phyloP scores from a whole-genome alignment of 2,113 vertebrate species.

The Urocitellus parryii region DNA sequence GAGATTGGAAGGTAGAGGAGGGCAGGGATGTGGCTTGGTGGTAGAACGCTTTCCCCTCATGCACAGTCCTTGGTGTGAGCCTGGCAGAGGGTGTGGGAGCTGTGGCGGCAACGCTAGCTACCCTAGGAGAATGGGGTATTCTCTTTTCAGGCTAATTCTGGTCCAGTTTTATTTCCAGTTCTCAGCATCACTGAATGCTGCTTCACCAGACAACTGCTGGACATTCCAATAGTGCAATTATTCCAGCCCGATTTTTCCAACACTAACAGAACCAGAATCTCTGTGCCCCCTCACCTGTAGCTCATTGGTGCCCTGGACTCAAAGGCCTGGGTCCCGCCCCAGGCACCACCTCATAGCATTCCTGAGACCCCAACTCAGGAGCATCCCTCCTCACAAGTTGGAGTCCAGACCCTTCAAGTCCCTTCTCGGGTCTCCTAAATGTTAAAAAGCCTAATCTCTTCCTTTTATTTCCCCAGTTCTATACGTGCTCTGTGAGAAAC shows the following conservation, averaged over 20 bases:
- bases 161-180: neutral
- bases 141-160: neutral
- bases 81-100: too few species aligned
- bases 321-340: neutral
- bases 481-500: neutral
- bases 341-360: neutral
- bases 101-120: too few species aligned
- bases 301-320: too few species aligned
- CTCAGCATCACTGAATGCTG: neutral
- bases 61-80: neutral
- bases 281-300: neutral
- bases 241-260: neutral
- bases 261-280: neutral
- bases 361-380: neutral
- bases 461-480: neutral
- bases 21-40: neutral
- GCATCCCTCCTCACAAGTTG: neutral
- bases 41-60: neutral
- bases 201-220: too few species aligned
- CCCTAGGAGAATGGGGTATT: neutral
- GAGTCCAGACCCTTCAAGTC: neutral
- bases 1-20: neutral
- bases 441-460: neutral
- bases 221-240: neutral
- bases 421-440: neutral